Base-by-base conservation (phyloP, 2,888 invertebrate species). In the Copidosoma aretas region DNA sequence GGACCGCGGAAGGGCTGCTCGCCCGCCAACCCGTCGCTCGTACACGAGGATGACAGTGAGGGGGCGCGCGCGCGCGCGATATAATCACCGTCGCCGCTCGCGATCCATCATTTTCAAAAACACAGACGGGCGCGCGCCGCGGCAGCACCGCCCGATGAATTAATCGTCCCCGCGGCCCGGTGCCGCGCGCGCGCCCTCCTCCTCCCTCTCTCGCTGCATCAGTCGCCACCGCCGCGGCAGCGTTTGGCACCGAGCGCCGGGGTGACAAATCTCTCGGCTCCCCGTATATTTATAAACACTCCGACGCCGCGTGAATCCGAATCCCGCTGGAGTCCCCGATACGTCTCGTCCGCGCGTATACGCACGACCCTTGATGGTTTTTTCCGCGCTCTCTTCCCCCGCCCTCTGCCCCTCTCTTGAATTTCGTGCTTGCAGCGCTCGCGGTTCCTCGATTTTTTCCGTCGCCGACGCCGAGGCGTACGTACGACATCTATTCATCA, bases 261-360 rank as follows among this genome's bases (percentile, higher is more conserved):
- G 77, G 78, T 79, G 81, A 81, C 80, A 81, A 81, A 81, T 81
- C 80, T 80, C 78, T 75, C 75, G 77, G 78, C 78, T 80, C 76
- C 75, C 61, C 77, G 80, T 81, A 81, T 81, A 81, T 81, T 81
- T 81, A 81, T 81, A 81, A 81, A 81, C 80, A 81, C 80, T 81
- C 79, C 79, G 75, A 78, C 79, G 79, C 77, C 77, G 80, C 81
- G 80, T 80, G 79, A 79, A 80, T 81, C 78, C 78, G 76, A 76
- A 78, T 80, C 77, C 77, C n/a, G n/a, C n/a, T n/a, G n/a, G n/a
- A n/a, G n/a, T n/a, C n/a, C n/a, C n/a, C n/a, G n/a, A n/a, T n/a
- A n/a, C n/a, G n/a, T n/a, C n/a, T n/a, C n/a, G n/a, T n/a, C 4
- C 8, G 32, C 8, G 32, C 8, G 32, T 32, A 32, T 32, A 32